phyloP scores from a whole-genome alignment of 2,888 invertebrate species.

The Branchellion lobata region DNA sequence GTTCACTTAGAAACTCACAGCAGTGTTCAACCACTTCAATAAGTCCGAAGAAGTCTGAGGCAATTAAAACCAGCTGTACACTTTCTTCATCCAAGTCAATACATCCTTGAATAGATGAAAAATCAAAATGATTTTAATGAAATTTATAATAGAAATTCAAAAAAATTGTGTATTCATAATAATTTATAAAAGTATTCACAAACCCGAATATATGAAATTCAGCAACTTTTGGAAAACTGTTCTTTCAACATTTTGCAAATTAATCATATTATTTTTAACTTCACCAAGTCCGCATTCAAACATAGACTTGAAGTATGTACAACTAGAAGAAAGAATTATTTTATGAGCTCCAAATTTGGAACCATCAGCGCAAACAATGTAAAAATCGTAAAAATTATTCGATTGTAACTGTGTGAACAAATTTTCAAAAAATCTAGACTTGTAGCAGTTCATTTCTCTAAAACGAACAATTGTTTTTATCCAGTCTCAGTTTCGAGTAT shows the following conservation, averaged over 20 bases:
- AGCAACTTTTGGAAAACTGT: constrained; percentile 12
- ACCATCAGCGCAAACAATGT: constrained; percentile 22
- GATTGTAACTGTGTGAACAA: constrained; percentile 12
- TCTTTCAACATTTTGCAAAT: neutral
- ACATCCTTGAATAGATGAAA: neutral
- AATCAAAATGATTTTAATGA: neutral
- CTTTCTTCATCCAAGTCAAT: constrained; percentile 26
- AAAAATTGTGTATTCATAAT: neutral
- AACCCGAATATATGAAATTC: constrained; percentile 38
- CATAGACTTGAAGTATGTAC: constrained; percentile 27
- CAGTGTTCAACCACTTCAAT: constrained; percentile 15
- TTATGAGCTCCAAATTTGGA: constrained; percentile 25
- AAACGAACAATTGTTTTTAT: no score
- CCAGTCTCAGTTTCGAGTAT: no score
- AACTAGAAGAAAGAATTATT: constrained; percentile 22
- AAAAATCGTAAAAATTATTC: constrained; percentile 9
- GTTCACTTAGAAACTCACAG: neutral
- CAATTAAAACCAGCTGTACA: constrained; percentile 24
- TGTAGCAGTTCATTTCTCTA: constrained; percentile 1
- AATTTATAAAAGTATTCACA: constrained; percentile 10
- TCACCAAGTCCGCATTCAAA: constrained; percentile 19
- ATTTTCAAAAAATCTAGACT: constrained; percentile 11
- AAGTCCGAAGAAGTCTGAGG: constrained; percentile 26
- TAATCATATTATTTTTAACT: neutral
- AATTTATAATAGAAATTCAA: neutral